Percentiles rank a stretch among this genome's conserved stretches.
These are phyloP conservation scores for Ctenomys sociabilis DNA, from an alignment of 2,113 vertebrate genomes.

Conservation along the genomic window DNA sequence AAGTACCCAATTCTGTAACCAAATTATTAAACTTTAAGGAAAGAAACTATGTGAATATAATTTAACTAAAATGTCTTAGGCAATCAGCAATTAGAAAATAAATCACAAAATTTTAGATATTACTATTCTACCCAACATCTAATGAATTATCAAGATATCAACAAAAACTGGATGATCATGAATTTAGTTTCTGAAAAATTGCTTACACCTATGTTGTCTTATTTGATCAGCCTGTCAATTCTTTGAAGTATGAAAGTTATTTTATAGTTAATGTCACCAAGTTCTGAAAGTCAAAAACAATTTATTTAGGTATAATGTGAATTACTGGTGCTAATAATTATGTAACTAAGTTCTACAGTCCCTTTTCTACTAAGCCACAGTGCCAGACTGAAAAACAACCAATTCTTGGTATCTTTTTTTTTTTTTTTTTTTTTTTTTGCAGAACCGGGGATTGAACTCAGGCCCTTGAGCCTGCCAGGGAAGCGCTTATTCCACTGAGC, in stretches of 20 bases:
- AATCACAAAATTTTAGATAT: slow-evolving; percentile 31
- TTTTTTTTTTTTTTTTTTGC: too few species aligned
- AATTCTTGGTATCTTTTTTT: background rate
- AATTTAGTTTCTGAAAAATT: background rate
- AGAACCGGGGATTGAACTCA: too few species aligned
- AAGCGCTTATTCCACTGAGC: too few species aligned
- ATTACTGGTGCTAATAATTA: slow-evolving; percentile 14
- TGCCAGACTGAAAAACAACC: background rate
- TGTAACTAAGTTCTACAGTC: background rate
- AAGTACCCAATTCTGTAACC: background rate
- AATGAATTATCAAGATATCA: background rate
- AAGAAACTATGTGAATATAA: slow-evolving; percentile 30
- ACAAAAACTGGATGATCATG: background rate
- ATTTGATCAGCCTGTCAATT: background rate
- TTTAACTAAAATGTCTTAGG: slow-evolving; percentile 32
- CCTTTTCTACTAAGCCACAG: slow-evolving; percentile 12
- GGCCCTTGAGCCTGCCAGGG: too few species aligned
- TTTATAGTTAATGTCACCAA: slow-evolving; percentile 35
- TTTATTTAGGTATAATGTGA: background rate
- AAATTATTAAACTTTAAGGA: slow-evolving; percentile 48
- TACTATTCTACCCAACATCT: background rate
- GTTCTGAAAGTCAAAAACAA: slow-evolving; percentile 40
- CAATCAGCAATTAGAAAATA: slow-evolving; percentile 20
- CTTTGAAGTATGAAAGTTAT: slow-evolving; percentile 21
- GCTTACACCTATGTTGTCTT: background rate